Evolutionary conservation across 2,797 vertebrate species (phyloP), one percentile per base, ranked within the genome.

Genomic region (Hippopotamyrus pictus): DNA sequence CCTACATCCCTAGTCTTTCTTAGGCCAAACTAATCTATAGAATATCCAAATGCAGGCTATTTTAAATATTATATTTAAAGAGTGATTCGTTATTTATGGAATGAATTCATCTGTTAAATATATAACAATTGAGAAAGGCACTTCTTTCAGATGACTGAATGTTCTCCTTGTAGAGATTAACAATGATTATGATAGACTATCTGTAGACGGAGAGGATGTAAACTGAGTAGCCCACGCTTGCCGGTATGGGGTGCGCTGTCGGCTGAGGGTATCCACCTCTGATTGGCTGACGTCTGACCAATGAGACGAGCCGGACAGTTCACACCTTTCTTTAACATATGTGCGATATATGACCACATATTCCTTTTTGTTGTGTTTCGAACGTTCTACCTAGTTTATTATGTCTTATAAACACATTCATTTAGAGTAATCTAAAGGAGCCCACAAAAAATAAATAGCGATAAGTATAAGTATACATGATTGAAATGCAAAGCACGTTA

Each of bases 261-360:
- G 83, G n/a, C n/a, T 14, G 46, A 86, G 41, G 50, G 19, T 86
- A 50, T 86, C 22, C 46, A 14, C 48, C 48, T 33, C 83, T 86
- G 83, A 86, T 53, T 86, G 46, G 50, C 46, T 50, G n/a, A 50
- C n/a, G 25, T 86, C 46, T 22, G 48, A 53, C 83, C 83, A 86
- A 86, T 86, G 83, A 53, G 83, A 86, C 48, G 50, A 22, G 5
- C n/a, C 12, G 25, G 41, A 50, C 22, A 50, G 46, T 33, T 14
- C 83, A 86, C 83, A 86, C 83, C 83, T 53, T 86, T 86, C 46
- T 50, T 33, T 48, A 86, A 86, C 83, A 53, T 51, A 14, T 53
- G 22, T 33, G 44, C 48, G 83, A 86, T 44, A 84, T 29, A 12
- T 17, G 44, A 79, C 37, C 14, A 79, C 8, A 19, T 44, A 9